phyloP scores from a whole-genome alignment of 2,113 vertebrate species.

The Helogale parvula region DNA sequence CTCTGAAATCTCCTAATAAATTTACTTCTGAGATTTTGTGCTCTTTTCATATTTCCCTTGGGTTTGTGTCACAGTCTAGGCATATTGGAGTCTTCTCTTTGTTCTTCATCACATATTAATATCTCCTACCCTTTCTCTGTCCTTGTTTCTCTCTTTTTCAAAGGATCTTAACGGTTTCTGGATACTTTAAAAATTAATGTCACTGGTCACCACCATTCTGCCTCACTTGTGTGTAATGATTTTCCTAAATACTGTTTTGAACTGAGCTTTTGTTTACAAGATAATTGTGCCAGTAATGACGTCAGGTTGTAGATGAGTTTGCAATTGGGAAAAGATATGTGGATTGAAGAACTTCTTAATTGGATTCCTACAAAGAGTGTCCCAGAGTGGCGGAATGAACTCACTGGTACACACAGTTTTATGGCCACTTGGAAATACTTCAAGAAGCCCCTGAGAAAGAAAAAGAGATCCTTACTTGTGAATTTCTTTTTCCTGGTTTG shows the following conservation, averaged over 20 bases:
- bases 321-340: background rate
- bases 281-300: conserved; percentile 52
- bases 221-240: background rate
- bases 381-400: background rate
- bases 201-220: background rate
- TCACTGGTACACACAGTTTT: conserved; percentile 9
- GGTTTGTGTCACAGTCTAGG: background rate
- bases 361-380: conserved; percentile 38
- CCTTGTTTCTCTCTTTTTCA: background rate
- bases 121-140: background rate
- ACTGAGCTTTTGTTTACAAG: conserved; percentile 54
- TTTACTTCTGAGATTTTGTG: background rate
- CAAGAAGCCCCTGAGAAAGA: background rate
- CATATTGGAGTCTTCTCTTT: background rate
- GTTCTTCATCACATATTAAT: background rate
- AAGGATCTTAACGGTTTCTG: background rate
- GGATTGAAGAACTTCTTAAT: conserved; percentile 53
- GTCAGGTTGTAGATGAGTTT: conserved; percentile 31
- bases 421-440: conserved; percentile 43
- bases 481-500: background rate
- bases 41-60: background rate
- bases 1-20: background rate
- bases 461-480: background rate
- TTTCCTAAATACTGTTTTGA: background rate
- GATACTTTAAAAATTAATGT: background rate